Percentiles rank a stretch among this genome's conserved stretches.
Evolutionary conservation across 2,797 vertebrate genomes (phyloP).

Genomic region (Denticeps clupeoides): DNA sequence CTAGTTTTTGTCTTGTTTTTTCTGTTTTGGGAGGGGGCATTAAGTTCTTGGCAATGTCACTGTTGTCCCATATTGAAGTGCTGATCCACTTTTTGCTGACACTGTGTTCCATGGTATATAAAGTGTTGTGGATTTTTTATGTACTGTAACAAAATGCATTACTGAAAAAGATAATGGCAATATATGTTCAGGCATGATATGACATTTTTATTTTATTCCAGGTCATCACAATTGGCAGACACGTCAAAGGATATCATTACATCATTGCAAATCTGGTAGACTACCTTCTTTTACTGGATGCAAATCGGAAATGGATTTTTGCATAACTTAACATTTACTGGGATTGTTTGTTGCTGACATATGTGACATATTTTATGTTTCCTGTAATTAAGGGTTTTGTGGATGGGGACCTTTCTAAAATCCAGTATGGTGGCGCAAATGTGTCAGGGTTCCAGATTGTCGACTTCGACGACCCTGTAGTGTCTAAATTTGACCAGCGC

Average conservation of each 20-base stretch:
- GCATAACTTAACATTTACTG: background rate
- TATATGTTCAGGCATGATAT: too few species aligned
- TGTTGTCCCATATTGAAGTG: too few species aligned
- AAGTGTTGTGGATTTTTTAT: too few species aligned
- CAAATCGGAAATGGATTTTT: background rate
- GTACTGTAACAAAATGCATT: too few species aligned
- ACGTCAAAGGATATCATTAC: constrained; percentile 97
- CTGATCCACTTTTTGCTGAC: too few species aligned
- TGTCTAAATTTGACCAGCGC: constrained; percentile 93
- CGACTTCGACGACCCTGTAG: constrained; percentile 90
- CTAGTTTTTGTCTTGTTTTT: too few species aligned
- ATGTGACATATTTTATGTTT: background rate
- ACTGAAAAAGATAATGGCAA: too few species aligned
- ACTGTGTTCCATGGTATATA: too few species aligned
- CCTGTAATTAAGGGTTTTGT: constrained; percentile 70
- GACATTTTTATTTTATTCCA: too few species aligned
- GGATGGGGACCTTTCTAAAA: constrained; percentile 93
- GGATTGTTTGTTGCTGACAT: background rate
- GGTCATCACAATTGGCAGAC: constrained; percentile 96
- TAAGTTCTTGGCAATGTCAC: too few species aligned
- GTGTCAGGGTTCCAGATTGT: constrained; percentile 99
- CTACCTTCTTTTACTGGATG: constrained; percentile 12
- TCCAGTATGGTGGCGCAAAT: constrained; percentile 96
- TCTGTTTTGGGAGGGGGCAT: too few species aligned
- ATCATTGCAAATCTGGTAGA: constrained; percentile 97